Evolutionary conservation across 2,888 invertebrate species (phyloP).

Genomic region (Augochlorella aurata): DNA sequence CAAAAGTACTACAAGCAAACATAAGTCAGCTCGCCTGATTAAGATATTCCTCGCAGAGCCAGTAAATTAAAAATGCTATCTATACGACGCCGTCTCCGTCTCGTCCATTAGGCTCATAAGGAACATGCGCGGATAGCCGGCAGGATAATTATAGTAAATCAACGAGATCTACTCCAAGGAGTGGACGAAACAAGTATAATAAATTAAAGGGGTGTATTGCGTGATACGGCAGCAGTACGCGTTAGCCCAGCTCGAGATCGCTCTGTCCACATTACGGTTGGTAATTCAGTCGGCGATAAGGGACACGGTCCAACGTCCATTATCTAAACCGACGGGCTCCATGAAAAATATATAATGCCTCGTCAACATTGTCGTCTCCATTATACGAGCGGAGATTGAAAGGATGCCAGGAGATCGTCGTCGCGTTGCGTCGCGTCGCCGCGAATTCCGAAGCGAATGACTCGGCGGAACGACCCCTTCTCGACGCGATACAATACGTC

Average conservation of each 20-base stretch:
- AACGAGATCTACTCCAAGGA: not conserved
- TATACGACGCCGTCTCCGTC: not conserved
- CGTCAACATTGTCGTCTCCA: constrained; percentile 39
- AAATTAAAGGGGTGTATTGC: not conserved
- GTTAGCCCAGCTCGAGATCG: not conserved
- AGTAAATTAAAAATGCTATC: not conserved
- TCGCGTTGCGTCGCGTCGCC: constrained; percentile 2
- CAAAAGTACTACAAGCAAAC: too few species aligned
- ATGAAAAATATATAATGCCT: constrained; percentile 38
- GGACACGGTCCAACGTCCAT: constrained; percentile 18
- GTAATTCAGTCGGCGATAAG: constrained; percentile 38
- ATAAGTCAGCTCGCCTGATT: not conserved
- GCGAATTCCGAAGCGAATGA: constrained; percentile 31
- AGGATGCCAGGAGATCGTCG: constrained; percentile 44
- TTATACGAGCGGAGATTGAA: constrained; percentile 48
- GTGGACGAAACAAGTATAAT: not conserved
- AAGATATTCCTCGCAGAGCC: not conserved
- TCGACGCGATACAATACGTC: constrained; percentile 25
- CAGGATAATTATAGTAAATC: not conserved
- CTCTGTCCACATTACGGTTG: not conserved
- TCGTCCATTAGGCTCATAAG: not conserved
- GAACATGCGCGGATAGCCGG: not conserved
- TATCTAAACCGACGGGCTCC: constrained; percentile 35
- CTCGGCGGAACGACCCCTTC: constrained; percentile 28
- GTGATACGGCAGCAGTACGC: not conserved